Evolutionary conservation across 2,797 vertebrate species (phyloP).

Genomic region (Myripristis jacobus): DNA sequence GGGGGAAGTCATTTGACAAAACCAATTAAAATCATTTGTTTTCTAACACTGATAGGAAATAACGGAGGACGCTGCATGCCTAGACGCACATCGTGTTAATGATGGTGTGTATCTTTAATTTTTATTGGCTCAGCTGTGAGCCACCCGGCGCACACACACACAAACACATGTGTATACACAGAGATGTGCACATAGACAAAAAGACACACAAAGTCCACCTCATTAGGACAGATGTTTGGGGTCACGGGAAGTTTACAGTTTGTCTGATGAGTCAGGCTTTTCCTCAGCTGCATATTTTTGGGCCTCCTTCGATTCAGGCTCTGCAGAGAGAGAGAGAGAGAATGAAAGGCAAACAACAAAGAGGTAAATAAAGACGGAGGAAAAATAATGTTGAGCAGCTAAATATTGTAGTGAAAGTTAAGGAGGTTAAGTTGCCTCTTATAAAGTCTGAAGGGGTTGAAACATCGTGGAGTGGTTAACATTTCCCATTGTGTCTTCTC

Average conservation of each 20-base stretch:
- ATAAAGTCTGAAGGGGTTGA: background rate
- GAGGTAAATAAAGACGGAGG: too few species aligned
- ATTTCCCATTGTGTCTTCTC: background rate
- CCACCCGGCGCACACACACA: background rate
- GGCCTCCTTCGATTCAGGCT: too few species aligned
- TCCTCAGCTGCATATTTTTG: too few species aligned
- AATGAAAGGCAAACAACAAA: too few species aligned
- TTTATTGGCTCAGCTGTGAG: too few species aligned
- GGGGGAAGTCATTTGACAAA: background rate
- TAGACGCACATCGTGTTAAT: background rate
- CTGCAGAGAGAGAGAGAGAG: too few species aligned
- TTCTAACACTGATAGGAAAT: background rate
- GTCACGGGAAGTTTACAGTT: too few species aligned
- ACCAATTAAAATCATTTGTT: background rate
- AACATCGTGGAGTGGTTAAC: background rate
- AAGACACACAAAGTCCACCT: background rate
- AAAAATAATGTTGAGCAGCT: background rate
- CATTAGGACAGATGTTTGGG: background rate
- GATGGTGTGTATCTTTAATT: background rate
- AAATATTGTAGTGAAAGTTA: background rate
- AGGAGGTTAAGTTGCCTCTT: background rate
- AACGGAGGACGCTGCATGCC: background rate
- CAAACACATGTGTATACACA: background rate
- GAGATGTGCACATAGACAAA: background rate
- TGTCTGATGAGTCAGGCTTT: too few species aligned